Percentiles rank a stretch among this genome's conserved stretches.
These are phyloP conservation scores for Akabosia matsudoensis DNA, from an alignment of 1,140 invertebrate species.

Conservation along the genomic window DNA sequence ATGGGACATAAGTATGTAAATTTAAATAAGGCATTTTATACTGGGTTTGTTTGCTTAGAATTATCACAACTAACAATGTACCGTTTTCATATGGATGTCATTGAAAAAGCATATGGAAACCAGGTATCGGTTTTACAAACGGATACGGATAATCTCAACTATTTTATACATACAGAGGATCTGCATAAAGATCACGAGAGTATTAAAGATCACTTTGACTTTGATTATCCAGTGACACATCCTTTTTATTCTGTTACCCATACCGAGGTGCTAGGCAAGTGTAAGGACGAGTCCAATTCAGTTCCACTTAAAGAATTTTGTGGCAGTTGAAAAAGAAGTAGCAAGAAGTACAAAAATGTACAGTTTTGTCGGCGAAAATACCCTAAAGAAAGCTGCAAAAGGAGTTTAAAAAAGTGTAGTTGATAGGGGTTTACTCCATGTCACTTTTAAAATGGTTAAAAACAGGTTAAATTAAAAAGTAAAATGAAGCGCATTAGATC, in stretches of 20 bases:
- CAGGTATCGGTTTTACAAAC: slow-evolving; percentile 21
- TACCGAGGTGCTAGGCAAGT: slow-evolving; percentile 55
- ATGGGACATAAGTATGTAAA: slow-evolving; percentile 11
- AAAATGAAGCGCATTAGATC: slow-evolving; percentile 26
- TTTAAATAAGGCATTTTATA: slow-evolving; percentile 28
- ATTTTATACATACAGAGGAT: slow-evolving; percentile 23
- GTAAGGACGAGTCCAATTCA: slow-evolving; percentile 56
- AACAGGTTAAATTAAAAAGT: slow-evolving; percentile 15
- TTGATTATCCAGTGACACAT: slow-evolving; percentile 25
- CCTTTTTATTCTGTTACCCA: slow-evolving; percentile 47
- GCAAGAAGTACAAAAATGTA: slow-evolving; percentile 54
- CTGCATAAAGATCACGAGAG: slow-evolving; percentile 22
- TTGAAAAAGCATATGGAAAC: slow-evolving; percentile 20
- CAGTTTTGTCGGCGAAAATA: slow-evolving; percentile 42
- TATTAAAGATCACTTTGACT: slow-evolving; percentile 24
- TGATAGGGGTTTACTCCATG: not conserved
- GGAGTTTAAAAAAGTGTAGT: slow-evolving; percentile 10
- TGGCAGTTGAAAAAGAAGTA: no score
- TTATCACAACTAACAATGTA: slow-evolving; percentile 16
- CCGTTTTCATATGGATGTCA: slow-evolving; percentile 24
- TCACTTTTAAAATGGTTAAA: not conserved
- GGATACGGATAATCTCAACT: slow-evolving; percentile 29
- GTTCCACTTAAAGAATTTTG: slow-evolving; percentile 51
- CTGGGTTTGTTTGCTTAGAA: slow-evolving; percentile 21
- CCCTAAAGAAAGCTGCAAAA: slow-evolving; percentile 23